Evolutionary conservation across 2,888 invertebrate species (phyloP).

Genomic region (Drosophila nigritarsus): DNA sequence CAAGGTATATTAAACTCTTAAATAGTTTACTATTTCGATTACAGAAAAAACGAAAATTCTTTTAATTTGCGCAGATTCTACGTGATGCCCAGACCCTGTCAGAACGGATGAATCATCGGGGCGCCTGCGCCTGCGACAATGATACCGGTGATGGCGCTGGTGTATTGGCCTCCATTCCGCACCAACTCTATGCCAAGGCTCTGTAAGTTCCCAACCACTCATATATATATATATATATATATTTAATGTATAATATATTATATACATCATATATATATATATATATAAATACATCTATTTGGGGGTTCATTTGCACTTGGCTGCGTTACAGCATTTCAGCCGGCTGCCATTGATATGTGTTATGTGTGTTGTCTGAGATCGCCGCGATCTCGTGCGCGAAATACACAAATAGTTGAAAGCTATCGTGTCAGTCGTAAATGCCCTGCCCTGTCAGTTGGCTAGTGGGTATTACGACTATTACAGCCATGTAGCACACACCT

Average conservation of each 20-base stretch:
- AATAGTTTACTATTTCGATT: neutral
- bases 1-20: constrained; percentile 88
- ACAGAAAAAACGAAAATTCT: neutral
- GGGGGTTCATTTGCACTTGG: constrained; percentile 40
- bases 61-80: constrained; percentile 89
- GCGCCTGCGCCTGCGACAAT: constrained; percentile 99
- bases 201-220: constrained; percentile 87
- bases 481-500: constrained; percentile 4
- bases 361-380: constrained; percentile 47
- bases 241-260: neutral
- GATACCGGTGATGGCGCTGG: constrained; percentile 99
- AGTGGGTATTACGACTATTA: constrained; percentile 8
- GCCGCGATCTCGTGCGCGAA: constrained; percentile 72
- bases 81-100: constrained; percentile 97
- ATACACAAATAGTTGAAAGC: constrained; percentile 52
- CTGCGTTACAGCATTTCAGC: constrained; percentile 41
- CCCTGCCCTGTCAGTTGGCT: constrained; percentile 28
- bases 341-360: constrained; percentile 63
- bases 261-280: neutral
- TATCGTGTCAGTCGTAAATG: constrained; percentile 29
- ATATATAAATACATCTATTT: neutral
- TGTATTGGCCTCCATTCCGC: constrained; percentile 97
- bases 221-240: neutral
- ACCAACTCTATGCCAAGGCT: constrained; percentile 94
- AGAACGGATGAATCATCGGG: constrained; percentile 99